phyloP scores from a whole-genome alignment of 1,140 invertebrate genomes.

The Neotoxoptera formosana region DNA sequence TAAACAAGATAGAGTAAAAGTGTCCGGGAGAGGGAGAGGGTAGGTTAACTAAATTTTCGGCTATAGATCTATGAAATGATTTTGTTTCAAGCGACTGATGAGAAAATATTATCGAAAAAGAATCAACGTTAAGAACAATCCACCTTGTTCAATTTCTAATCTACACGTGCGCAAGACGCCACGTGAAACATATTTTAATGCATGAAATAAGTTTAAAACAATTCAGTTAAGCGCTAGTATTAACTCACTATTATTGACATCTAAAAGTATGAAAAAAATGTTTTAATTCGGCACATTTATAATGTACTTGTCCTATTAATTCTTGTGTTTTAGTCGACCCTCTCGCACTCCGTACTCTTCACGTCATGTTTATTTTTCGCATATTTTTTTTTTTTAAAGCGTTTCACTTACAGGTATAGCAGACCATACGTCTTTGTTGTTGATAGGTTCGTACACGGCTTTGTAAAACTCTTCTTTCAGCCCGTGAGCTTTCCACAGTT shows the following conservation, averaged over 20 bases:
- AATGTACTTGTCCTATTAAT: background rate
- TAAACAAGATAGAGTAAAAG: no score
- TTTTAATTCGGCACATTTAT: background rate
- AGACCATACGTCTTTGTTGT: slow-evolving; percentile 82
- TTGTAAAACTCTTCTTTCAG: slow-evolving; percentile 77
- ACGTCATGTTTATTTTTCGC: background rate
- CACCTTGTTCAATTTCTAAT: no score
- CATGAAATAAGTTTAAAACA: no score
- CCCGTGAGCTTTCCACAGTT: slow-evolving; percentile 83
- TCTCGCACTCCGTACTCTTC: background rate
- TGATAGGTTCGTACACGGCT: slow-evolving; percentile 76
- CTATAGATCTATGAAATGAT: background rate
- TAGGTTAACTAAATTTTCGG: background rate
- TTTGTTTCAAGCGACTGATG: background rate
- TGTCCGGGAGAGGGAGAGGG: accelerated
- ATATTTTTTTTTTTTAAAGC: background rate
- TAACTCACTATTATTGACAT: background rate
- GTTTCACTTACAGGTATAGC: slow-evolving; percentile 74
- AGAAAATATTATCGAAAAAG: background rate
- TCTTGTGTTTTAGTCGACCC: background rate
- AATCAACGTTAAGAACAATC: background rate
- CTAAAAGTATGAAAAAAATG: background rate
- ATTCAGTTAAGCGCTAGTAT: no score
- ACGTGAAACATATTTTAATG: no score
- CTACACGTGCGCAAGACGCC: no score